These are phyloP conservation scores for Temnothorax ravouxi DNA, from an alignment of 2,888 invertebrate genomes.

Conservation along the genomic window DNA sequence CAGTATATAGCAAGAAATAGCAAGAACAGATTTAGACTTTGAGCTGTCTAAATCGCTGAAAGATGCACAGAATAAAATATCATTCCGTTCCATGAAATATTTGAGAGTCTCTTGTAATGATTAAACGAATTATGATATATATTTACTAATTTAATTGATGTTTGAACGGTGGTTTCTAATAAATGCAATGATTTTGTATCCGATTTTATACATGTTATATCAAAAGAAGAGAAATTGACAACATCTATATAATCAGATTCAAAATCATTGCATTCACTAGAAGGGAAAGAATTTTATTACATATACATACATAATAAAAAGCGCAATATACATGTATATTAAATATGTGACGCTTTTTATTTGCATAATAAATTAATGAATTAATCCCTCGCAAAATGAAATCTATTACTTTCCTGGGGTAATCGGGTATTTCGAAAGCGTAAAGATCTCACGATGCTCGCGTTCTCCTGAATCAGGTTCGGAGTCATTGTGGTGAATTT, in stretches of 20 bases:
- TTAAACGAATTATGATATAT: background rate
- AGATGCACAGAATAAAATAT: background rate
- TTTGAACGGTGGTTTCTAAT: background rate
- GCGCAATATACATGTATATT: no score
- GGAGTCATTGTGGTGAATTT: background rate
- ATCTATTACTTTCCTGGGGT: slow-evolving; percentile 1
- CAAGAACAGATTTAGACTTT: background rate
- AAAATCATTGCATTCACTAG: no score
- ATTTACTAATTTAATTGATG: background rate
- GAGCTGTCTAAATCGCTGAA: background rate
- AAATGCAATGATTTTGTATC: background rate
- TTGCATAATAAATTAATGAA: background rate
- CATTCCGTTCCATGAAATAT: background rate
- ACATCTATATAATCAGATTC: no score
- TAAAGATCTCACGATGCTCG: background rate
- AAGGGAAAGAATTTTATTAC: no score
- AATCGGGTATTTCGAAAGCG: background rate
- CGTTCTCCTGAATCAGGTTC: background rate
- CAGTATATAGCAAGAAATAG: background rate
- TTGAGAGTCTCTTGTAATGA: background rate
- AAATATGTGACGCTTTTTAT: background rate
- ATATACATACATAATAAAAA: no score
- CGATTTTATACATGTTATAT: background rate
- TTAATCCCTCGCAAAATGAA: background rate
- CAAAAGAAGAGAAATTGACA: no score